Conservation (phyloP, 2,888 invertebrate genomes). For the Agrochola macilenta region DNA sequence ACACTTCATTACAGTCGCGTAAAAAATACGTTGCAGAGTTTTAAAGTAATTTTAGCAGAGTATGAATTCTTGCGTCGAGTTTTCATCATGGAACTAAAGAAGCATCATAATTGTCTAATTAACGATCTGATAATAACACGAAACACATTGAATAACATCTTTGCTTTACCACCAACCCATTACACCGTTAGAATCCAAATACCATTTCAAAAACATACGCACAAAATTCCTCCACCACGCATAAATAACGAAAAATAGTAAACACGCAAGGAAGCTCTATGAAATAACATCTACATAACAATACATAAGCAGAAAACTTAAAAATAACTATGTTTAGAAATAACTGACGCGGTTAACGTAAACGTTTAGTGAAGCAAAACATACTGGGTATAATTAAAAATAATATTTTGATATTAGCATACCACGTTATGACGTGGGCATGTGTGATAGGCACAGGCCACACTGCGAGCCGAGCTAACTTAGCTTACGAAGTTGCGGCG, state of each 20-base stretch:
- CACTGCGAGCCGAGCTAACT: not conserved
- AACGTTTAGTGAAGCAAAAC: constrained; percentile 51
- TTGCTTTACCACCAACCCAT: not conserved
- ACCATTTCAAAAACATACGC: constrained; percentile 13
- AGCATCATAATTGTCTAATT: not conserved
- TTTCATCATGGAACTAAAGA: not conserved
- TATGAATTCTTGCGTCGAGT: not conserved
- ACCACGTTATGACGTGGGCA: not conserved
- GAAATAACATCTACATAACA: constrained; percentile 45
- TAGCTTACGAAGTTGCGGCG: not conserved
- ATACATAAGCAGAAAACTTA: constrained; percentile 38
- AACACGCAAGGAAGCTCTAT: constrained; percentile 48
- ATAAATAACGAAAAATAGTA: constrained; percentile 48
- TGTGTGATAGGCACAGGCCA: not conserved
- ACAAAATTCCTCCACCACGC: constrained; percentile 20
- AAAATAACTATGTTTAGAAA: constrained; percentile 64
- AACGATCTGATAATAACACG: constrained; percentile 8
- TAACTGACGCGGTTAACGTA: constrained; percentile 52
- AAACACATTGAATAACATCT: not conserved
- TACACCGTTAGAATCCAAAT: not conserved
- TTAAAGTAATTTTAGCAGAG: too few relatives aligned
- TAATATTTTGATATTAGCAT: constrained; percentile 49
- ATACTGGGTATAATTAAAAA: constrained; percentile 49
- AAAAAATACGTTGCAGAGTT: not conserved
- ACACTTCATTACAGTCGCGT: not conserved